phyloP scores from a whole-genome alignment of 1,140 invertebrate genomes.

The Brachionus plicatilis region DNA sequence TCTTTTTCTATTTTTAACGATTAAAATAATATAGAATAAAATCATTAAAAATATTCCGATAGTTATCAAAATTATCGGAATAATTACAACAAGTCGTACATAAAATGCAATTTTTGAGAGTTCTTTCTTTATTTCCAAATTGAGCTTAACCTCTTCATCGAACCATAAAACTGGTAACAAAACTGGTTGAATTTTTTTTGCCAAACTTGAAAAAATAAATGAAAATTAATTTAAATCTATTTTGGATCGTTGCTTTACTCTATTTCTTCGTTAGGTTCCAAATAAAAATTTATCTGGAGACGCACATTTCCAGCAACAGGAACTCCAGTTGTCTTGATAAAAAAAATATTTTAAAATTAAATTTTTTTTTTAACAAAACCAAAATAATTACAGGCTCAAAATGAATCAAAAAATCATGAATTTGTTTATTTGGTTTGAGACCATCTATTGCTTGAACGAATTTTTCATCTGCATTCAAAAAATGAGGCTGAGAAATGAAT shows the following conservation, averaged over 20 bases:
- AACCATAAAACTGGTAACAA: conserved; percentile 35
- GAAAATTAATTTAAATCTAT: background rate
- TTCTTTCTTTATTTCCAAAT: background rate
- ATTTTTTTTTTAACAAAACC: background rate
- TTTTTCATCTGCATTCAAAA: conserved; percentile 38
- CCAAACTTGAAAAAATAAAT: conserved; percentile 3
- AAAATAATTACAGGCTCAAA: conserved; percentile 21
- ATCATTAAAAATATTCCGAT: too few species aligned
- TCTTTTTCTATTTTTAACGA: too few species aligned
- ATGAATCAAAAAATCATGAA: conserved; percentile 31
- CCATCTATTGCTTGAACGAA: background rate
- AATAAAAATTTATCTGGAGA: conserved; percentile 24
- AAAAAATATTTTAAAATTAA: background rate
- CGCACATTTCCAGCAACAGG: conserved; percentile 11
- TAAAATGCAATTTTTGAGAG: background rate
- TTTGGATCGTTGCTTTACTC: background rate
- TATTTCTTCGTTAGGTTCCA: background rate
- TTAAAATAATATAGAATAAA: too few species aligned
- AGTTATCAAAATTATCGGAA: background rate
- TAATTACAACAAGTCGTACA: background rate
- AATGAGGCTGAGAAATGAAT: conserved; percentile 33
- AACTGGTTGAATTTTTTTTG: background rate
- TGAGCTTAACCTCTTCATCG: background rate
- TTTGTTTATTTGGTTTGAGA: background rate
- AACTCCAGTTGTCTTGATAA: conserved; percentile 2